Evolutionary conservation across 1,140 invertebrate genomes (phyloP), one percentile per base, ranked within the genome.

Genomic region (Tribolium madens): DNA sequence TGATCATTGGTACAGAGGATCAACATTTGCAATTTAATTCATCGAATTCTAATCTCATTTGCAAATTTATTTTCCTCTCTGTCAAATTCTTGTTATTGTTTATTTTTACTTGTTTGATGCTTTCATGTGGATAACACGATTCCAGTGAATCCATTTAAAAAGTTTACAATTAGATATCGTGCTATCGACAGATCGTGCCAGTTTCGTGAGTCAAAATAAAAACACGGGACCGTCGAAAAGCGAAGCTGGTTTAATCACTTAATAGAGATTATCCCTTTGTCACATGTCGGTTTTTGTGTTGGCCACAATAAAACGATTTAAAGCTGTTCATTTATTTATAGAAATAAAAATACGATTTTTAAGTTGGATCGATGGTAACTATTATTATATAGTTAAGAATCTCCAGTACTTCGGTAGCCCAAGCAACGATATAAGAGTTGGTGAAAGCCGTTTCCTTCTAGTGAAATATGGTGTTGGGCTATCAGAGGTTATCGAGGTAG

Each of bases 401-500:
- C 18, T 14, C 31, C 14, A 2, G 10, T 6, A n/a, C 9, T 17
- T 60, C 7, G 17, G 26, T 5, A 60, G 53, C 15, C 7, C 7
- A 26, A 10, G 21, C 21, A 26, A 26, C 21, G 21, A 26, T 64
- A 12, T 64, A 64, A 64, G 57, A 64, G 57, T 33, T 33, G 57
- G 26, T 64, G 57, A 64, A 64, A 64, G 57, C 57, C 26, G 57
- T 64, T 64, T 64, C 57, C 57, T 64, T 64, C 31, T 64, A 4
- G 57, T 64, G 57, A 64, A 64, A 33, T 64, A 64, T 64, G 57
- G 57, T 33, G 21, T 31, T 33, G 57, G 26, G 57, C 57, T 64
- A 64, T 64, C 57, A 33, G 57, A 33, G 26, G 57, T 64, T 64
- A 64, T 64, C 57, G 53, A 60, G 53, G 53, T 60, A 21, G 57